Base-by-base conservation (phyloP, 2,113 vertebrate species). In the Misgurnus anguillicaudatus region DNA sequence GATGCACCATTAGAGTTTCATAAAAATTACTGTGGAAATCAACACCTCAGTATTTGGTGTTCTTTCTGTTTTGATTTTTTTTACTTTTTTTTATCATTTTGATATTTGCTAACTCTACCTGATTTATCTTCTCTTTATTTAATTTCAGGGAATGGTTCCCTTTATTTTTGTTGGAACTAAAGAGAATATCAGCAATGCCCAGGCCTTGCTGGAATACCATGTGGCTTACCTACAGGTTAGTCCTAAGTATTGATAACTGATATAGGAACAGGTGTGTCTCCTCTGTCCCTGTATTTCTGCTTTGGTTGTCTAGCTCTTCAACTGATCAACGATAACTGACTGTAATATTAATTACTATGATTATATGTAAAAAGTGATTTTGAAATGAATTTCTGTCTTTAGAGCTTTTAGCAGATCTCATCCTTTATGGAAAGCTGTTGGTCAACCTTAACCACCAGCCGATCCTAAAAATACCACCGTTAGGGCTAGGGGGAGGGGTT, bases 161-260 rank as follows among this genome's bases (percentile, higher is more conserved):
- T 97, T 97, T 68, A 94, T 96, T 58, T 97, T 97, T 67, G 96
- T 97, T 67, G 96, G 96, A 31, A 97, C 96, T 1, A 95, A 95
- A 84, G 96, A 97, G 89, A 97, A 95, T 84, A 96, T 97, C 87
- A 95, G 95, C 87, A 97, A 96, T 3, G 96, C 96, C 3, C 95
- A 95, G 89, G 95, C 95, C 2, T 93, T 97, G 38, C 75, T 97
- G 88, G 95, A 97, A 47, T 97, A 97, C 90, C 96, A 97, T 1
- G 94, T 97, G 61, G 93, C 96, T 45, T 96, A 97, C 82, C 92
- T 97, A 31, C 94, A 96, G 95, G 96, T 96, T 65, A 82, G 90
- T 82, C 9, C 3, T 1, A 16, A n/a, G 0, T 41, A 19, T 1
- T 45, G 2, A 78, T 48, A 19, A 57, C n/a, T 9, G n/a, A 19